These are phyloP conservation scores for Hemiscyllium ocellatum DNA, from an alignment of 2,113 vertebrate genomes.

Conservation along the genomic window DNA sequence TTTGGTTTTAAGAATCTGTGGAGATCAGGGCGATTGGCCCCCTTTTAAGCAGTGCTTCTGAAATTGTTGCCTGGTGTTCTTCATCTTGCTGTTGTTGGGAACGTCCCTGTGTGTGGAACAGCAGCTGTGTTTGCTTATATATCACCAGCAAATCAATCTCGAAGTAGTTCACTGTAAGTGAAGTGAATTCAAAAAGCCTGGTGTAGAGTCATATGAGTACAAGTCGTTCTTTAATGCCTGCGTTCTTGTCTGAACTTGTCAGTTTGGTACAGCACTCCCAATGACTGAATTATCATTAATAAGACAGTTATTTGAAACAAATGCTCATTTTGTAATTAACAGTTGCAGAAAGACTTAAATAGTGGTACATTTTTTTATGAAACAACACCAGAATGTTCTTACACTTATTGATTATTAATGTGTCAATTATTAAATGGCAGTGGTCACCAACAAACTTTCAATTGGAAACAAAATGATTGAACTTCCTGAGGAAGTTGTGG, in stretches of 20 bases:
- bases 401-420: background rate
- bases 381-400: background rate
- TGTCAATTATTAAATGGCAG: background rate
- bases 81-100: background rate
- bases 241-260: background rate
- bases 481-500: too few relatives aligned
- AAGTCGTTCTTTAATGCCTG: background rate
- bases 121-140: background rate
- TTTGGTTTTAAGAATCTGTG: background rate
- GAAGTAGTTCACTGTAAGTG: background rate
- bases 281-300: background rate
- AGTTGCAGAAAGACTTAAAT: background rate
- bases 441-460: background rate
- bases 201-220: background rate
- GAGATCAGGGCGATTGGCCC: background rate
- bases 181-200: background rate
- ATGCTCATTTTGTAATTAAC: background rate
- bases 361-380: background rate
- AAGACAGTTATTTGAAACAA: background rate
- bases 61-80: background rate
- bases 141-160: background rate
- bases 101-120: background rate
- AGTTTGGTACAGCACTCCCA: background rate
- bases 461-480: background rate
- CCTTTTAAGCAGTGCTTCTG: background rate